phyloP scores from a whole-genome alignment of 2,113 vertebrate species.

The Psittacara wagleri region DNA sequence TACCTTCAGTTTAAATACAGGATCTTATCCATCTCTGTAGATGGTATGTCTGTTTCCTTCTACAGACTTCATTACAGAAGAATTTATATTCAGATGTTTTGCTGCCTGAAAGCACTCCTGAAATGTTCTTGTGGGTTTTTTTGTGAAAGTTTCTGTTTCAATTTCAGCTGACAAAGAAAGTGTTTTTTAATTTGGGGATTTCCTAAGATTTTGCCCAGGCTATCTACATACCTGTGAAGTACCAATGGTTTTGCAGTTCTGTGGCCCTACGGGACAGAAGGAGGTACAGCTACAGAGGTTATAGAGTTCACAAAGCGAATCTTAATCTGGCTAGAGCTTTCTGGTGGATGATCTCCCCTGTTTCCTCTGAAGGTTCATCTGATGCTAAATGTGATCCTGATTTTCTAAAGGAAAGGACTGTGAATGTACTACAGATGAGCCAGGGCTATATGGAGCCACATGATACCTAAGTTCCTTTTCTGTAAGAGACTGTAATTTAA shows the following conservation, averaged over 20 bases:
- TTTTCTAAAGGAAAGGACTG: background rate
- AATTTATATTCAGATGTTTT: background rate
- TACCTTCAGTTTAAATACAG: background rate
- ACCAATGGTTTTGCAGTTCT: background rate
- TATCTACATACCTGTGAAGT: background rate
- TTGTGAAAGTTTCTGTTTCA: background rate
- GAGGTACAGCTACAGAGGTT: background rate
- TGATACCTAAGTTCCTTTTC: background rate
- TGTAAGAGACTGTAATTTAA: background rate
- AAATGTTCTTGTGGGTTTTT: rapidly evolving
- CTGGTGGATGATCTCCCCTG: background rate
- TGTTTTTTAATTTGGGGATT: background rate
- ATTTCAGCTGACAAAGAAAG: background rate
- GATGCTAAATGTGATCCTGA: background rate
- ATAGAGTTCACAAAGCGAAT: background rate
- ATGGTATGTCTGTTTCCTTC: background rate
- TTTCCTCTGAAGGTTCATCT: background rate
- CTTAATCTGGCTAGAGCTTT: background rate
- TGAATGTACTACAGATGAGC: background rate
- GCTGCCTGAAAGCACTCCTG: background rate
- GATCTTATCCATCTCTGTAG: background rate
- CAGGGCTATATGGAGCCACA: background rate
- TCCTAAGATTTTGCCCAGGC: background rate
- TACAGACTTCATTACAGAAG: background rate
- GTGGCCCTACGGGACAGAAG: background rate